phyloP scores from a whole-genome alignment of 1,140 invertebrate genomes.

The Leptoteleia sp. region DNA sequence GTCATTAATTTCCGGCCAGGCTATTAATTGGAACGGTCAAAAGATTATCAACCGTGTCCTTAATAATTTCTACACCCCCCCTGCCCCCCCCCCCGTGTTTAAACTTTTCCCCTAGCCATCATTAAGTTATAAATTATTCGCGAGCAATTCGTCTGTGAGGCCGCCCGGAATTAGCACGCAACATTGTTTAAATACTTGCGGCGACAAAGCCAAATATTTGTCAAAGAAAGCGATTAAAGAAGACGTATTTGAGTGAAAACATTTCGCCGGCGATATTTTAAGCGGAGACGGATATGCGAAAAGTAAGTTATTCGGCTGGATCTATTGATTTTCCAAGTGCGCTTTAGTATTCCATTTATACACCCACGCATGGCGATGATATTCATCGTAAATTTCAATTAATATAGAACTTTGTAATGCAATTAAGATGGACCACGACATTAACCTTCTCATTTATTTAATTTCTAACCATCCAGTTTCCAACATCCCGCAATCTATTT shows the following conservation, averaged over 20 bases:
- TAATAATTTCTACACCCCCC: too few relatives aligned
- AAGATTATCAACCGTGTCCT: constrained; percentile 50
- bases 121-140: constrained; percentile 12
- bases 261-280: too few relatives aligned
- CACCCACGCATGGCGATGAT: not conserved
- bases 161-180: constrained; percentile 9
- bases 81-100: too few relatives aligned
- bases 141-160: not conserved
- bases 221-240: constrained; percentile 1
- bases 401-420: constrained; percentile 10
- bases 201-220: constrained; percentile 8
- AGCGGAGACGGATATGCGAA: too few relatives aligned
- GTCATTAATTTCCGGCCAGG: constrained; percentile 9
- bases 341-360: not conserved
- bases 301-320: too few relatives aligned
- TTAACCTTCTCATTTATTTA: constrained; percentile 19
- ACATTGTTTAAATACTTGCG: constrained; percentile 22
- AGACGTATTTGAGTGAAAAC: not conserved
- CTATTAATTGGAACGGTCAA: constrained; percentile 1
- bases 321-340: not conserved
- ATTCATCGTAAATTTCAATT: constrained; percentile 6
- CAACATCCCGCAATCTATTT: constrained; percentile 1
- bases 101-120: constrained; percentile 1
- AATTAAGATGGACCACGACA: constrained; percentile 19
- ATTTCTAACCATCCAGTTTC: constrained; percentile 7